These are phyloP conservation scores for Leptopterna dolabrata DNA, from an alignment of 2,888 invertebrate genomes.

Conservation along the genomic window DNA sequence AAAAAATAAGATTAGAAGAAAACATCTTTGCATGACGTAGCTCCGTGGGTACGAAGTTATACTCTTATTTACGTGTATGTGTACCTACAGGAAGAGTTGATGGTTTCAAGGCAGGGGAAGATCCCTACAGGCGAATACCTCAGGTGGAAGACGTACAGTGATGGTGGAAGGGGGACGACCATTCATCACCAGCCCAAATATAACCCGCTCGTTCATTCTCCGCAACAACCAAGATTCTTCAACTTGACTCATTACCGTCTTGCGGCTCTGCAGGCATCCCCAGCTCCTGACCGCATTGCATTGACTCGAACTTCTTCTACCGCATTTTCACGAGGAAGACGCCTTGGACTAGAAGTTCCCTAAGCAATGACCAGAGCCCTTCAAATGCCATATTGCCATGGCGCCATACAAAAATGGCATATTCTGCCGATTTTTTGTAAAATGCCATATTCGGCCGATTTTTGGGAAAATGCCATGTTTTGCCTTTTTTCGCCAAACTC, in stretches of 20 bases:
- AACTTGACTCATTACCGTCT: conserved; percentile 8
- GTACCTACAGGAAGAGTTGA: background rate
- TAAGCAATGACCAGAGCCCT: no score
- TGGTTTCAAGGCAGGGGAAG: background rate
- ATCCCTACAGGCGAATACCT: background rate
- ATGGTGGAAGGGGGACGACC: background rate
- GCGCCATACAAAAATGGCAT: no score
- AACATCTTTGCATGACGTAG: background rate
- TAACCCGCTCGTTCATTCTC: background rate
- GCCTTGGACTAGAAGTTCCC: no score
- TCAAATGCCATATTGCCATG: no score
- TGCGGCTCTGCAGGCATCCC: background rate
- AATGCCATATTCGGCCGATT: no score
- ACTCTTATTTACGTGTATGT: background rate
- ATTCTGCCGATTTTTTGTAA: no score
- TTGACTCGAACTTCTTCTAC: background rate
- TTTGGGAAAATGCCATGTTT: no score
- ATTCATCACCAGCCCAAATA: conserved; percentile 21
- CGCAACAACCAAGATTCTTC: conserved; percentile 31
- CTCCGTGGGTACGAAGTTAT: background rate
- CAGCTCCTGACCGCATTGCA: background rate
- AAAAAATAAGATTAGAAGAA: no score
- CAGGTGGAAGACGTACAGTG: no score
- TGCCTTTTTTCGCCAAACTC: no score
- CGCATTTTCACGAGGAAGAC: background rate